phyloP scores from a whole-genome alignment of 2,888 invertebrate species.

The Protodeltote pygarga region DNA sequence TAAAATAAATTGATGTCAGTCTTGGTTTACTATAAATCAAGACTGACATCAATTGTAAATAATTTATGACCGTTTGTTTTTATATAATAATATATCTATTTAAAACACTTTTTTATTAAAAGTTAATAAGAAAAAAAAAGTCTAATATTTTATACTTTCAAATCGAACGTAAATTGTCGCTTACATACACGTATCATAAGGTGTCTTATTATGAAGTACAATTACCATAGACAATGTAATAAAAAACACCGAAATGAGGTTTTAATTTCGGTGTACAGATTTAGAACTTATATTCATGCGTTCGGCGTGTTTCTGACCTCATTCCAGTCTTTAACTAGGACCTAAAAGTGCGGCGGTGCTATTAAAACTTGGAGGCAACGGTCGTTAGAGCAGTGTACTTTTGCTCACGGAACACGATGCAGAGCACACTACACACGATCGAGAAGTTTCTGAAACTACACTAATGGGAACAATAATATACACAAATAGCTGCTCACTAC shows the following conservation, averaged over 20 bases:
- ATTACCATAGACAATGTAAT: neutral
- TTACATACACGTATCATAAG: no score
- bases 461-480: slow-evolving; percentile 47
- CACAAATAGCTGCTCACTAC: slow-evolving; percentile 36
- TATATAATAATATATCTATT: no score
- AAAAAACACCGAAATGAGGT: neutral
- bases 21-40: no score
- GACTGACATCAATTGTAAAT: no score
- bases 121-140: no score
- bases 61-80: no score
- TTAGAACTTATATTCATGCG: slow-evolving; percentile 3
- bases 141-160: no score
- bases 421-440: slow-evolving; percentile 30
- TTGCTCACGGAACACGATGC: slow-evolving; percentile 43
- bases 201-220: no score
- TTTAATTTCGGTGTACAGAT: neutral
- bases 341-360: slow-evolving; percentile 71
- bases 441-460: slow-evolving; percentile 37
- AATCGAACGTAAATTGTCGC: no score
- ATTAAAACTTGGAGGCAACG: slow-evolving; percentile 75
- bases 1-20: no score
- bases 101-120: no score
- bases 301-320: slow-evolving; percentile 59
- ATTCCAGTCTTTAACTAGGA: slow-evolving; percentile 67
- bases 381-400: slow-evolving; percentile 74